Percentiles rank a stretch among this genome's conserved stretches.
Conservation (phyloP, 2,888 invertebrate genomes). For the Drosophila kanekoi region DNA sequence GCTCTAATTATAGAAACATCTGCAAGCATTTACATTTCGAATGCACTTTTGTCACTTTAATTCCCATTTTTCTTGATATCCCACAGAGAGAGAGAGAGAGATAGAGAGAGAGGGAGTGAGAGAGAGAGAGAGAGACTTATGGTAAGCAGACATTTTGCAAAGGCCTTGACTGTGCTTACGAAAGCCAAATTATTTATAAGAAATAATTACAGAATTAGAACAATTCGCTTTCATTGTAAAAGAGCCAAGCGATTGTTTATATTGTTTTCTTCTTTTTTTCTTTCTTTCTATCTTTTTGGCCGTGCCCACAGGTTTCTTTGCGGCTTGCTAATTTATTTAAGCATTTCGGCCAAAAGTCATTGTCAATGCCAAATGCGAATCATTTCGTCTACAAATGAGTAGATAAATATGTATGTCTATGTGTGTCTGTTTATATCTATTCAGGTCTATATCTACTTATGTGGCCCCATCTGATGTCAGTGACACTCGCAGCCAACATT, state of each 20-base stretch:
- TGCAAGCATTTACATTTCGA: slow-evolving; percentile 35
- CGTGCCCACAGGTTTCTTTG: slow-evolving; percentile 6
- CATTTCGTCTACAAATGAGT: slow-evolving; percentile 61
- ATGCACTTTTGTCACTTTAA: slow-evolving; percentile 24
- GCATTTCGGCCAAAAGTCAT: slow-evolving; percentile 66
- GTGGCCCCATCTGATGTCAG: slow-evolving; percentile 75
- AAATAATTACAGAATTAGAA: slow-evolving; percentile 49
- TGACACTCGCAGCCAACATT: slow-evolving; percentile 68
- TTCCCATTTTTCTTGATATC: slow-evolving; percentile 5
- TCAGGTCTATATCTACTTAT: slow-evolving; percentile 27
- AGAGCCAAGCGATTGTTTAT: slow-evolving; percentile 23
- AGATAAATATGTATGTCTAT: slow-evolving; percentile 4
- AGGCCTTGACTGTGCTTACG: slow-evolving; percentile 49
- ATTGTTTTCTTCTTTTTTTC: slow-evolving; percentile 7
- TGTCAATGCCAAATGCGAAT: slow-evolving; percentile 79
- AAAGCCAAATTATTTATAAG: slow-evolving; percentile 44
- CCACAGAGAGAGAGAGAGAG: slow-evolving; percentile 30
- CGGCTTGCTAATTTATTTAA: slow-evolving; percentile 38
- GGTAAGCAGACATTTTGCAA: slow-evolving; percentile 9
- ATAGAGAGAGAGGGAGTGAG: too few relatives aligned
- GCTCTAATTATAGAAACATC: slow-evolving; percentile 35
- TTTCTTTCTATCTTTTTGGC: too few relatives aligned
- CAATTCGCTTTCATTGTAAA: slow-evolving; percentile 54
- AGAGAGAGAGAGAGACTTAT: not conserved
- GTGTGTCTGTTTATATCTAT: slow-evolving; percentile 4